Base-by-base conservation (phyloP, 2,888 invertebrate species). In the Boloria selene region DNA sequence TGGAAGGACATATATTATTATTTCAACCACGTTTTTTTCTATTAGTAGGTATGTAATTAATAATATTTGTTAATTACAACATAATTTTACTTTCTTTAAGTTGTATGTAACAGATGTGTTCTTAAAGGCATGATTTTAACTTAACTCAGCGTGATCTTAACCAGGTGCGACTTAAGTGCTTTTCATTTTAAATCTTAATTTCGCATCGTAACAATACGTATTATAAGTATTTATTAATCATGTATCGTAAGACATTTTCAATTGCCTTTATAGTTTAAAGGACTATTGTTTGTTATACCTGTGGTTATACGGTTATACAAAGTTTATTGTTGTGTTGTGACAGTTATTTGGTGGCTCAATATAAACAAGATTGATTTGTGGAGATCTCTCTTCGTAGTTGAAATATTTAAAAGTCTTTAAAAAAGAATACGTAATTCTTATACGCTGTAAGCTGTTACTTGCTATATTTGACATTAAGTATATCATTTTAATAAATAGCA, bases 311-410 rank as follows among this genome's bases (percentile, higher is more conserved):
- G n/a, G n/a, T n/a, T 64, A 60, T 66, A 67, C 66, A 69, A 70
- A 54, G 61, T 69, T 69, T 72, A 69, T 74, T 74, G 74, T 77
- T 67, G 70, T 81, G 76, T 78, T 81, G 77, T 83, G 83, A 83
- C 83, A 82, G 77, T 77, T 78, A 79, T 79, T 79, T 75, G 73
- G 74, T 72, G 71, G 72, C 76, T 77, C 76, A 75, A 77, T 79
- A 74, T 74, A 78, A 73, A 75, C 74, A 81, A 81, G 85, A 85
- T 84, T 79, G 84, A 85, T 84, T 75, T 77, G 75, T 70, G 68
- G 73, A 75, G 73, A 75, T 75, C 72, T 71, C 72, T 74, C 66
- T 70, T 65, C 22, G 58, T 70, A 63, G 63, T 18, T 64, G 38
- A 56, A 42, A 0, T 60, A 72, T 64, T 69, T 69, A 71, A 65